A percentile compares a stretch with the other conserved stretches of the same genome.
These are phyloP conservation scores for Corythornis leucogaster DNA, from an alignment of 2,797 vertebrate genomes.

Conservation along the genomic window DNA sequence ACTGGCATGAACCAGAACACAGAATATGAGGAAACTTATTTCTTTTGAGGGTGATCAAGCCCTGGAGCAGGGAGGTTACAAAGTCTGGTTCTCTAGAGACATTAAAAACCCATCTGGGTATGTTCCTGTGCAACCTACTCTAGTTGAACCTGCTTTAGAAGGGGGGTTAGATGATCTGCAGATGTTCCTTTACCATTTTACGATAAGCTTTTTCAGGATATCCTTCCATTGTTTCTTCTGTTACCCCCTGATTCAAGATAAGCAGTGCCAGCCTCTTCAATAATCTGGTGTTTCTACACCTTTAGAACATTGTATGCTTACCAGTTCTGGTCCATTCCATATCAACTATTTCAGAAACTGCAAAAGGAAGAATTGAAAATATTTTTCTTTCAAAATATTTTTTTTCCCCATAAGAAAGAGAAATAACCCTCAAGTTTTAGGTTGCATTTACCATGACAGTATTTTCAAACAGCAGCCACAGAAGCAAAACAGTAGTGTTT, in stretches of 20 bases:
- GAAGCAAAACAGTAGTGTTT: background rate
- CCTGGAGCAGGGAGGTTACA: background rate
- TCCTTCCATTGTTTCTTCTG: background rate
- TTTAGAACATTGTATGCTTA: background rate
- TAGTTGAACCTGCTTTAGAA: background rate
- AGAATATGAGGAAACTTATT: background rate
- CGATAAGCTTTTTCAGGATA: background rate
- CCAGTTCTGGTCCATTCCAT: background rate
- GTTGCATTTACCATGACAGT: background rate
- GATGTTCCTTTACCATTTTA: background rate
- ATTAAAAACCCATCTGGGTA: background rate
- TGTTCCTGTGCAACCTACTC: background rate
- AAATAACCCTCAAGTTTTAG: background rate
- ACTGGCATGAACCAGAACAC: background rate
- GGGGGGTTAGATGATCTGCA: background rate
- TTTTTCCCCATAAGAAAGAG: background rate
- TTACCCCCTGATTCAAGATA: background rate
- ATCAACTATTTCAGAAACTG: background rate
- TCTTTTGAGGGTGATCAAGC: background rate
- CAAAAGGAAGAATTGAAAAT: rapidly evolving
- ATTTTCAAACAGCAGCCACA: background rate
- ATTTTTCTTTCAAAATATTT: background rate
- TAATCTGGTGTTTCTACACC: background rate
- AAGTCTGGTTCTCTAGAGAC: background rate
- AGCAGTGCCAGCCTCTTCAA: background rate